phyloP scores from a whole-genome alignment of 2,888 invertebrate species.

The Lysandra bellargus region DNA sequence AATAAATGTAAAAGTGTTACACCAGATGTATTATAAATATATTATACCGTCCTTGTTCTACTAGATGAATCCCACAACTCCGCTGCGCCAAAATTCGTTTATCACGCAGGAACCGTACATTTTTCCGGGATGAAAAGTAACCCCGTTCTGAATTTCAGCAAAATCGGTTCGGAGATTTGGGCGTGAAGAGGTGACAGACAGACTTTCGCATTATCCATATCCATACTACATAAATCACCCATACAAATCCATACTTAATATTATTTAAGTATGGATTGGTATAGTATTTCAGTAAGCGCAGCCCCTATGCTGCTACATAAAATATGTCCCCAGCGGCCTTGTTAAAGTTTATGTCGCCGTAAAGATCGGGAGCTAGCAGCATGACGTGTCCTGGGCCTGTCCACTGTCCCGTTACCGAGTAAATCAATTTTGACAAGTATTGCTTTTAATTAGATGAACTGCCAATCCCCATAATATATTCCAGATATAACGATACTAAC shows the following conservation, averaged over 20 bases:
- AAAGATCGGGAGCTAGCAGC: conserved; percentile 39
- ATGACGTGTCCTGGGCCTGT: conserved; percentile 38
- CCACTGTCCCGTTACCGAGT: conserved; percentile 40
- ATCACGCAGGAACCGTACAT: not conserved
- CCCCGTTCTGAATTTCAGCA: not conserved
- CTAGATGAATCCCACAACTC: no score
- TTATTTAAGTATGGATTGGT: no score
- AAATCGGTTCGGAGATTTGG: not conserved
- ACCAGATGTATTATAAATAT: no score
- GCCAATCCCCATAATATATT: conserved; percentile 33
- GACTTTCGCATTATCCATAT: not conserved
- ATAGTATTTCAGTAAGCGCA: not conserved
- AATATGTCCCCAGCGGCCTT: conserved; percentile 29
- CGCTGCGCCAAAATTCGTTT: no score
- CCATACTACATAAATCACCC: no score
- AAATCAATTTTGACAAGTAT: conserved; percentile 43
- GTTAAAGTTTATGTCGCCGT: conserved; percentile 40
- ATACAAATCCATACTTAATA: no score
- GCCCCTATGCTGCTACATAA: conserved; percentile 13
- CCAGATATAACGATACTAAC: not conserved
- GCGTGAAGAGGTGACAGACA: no score
- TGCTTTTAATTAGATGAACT: conserved; percentile 39
- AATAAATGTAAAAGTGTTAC: no score
- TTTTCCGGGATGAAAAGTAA: not conserved
- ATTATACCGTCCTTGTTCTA: no score